Conservation (phyloP, 2,113 vertebrate species). For the Ornithorhynchus anatinus region DNA sequence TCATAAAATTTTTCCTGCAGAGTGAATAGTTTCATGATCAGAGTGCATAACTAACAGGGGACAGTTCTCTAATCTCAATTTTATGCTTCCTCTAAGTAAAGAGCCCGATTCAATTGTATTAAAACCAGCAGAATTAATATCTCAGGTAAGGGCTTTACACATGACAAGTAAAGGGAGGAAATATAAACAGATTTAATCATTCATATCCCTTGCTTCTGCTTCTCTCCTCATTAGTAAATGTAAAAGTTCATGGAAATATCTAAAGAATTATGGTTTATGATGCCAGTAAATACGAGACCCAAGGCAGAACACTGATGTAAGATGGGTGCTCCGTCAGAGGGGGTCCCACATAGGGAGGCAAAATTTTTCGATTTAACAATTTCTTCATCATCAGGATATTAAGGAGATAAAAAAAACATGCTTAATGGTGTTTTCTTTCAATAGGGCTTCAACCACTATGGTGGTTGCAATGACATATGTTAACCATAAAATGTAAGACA, state of each 20-base stretch:
- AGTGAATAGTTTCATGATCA: slow-evolving; percentile 4
- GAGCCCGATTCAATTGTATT: too few species aligned
- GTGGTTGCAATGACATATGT: too few species aligned
- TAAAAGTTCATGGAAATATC: not conserved
- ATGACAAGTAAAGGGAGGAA: not conserved
- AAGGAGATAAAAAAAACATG: too few species aligned
- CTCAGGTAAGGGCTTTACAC: not conserved
- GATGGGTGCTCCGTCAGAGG: too few species aligned
- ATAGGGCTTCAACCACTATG: too few species aligned
- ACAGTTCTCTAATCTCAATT: not conserved
- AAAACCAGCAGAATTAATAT: not conserved
- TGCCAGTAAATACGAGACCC: not conserved
- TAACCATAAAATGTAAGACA: too few species aligned
- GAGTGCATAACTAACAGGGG: not conserved
- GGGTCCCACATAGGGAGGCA: too few species aligned
- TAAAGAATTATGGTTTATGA: not conserved
- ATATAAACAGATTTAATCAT: not conserved
- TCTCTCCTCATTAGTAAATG: not conserved
- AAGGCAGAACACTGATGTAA: too few species aligned
- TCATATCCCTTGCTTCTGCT: not conserved
- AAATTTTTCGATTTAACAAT: too few species aligned
- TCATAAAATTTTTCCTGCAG: not conserved
- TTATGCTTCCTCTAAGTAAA: too few species aligned
- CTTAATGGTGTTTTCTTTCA: too few species aligned
- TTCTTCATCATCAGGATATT: too few species aligned